Base-by-base conservation (phyloP, 2,888 invertebrate genomes). In the Mythimna lalbum region DNA sequence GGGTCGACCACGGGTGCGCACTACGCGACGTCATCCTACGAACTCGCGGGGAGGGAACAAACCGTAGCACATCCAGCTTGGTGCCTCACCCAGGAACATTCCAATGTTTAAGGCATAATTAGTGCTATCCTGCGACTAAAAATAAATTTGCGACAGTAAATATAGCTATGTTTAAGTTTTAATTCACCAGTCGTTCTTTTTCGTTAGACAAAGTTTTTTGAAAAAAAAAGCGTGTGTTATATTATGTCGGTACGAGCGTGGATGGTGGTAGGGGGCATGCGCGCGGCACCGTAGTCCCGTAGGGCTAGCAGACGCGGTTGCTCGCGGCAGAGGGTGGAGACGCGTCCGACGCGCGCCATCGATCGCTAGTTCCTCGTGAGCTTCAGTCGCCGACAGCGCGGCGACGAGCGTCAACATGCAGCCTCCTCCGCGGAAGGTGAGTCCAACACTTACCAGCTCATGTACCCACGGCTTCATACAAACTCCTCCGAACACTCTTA, bases 381-480 rank as follows among this genome's bases (percentile, higher is more conserved):
- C 56, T 64, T 72, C 57, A 60, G 73, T 74, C 53, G 73, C 85
- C 82, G 86, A 80, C 76, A 21, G 73, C 39, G 33, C 69, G 74
- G 75, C 72, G 73, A 73, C 77, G 78, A 61, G 69, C 65, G 64
- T 59, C 80, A 93, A 89, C 95, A 98, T 98, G 98, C 98, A 98
- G 97, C 98, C 98, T 90, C 98, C 98, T 89, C 98, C 98, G 93
- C 97, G 98, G 95, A 98, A 98, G 97, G 98, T 98, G 96, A 97
- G 96, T 90, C 31, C 56, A 59, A 23, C 52, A 43, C 17, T 63
- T 21, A 9, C 2, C 47, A 19, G 7, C 52, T 33, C 59, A 56
- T 31, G 12, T 7, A 53, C 57, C 39, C 63, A 39, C 59, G 4
- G 57, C 62, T 52, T 53, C 36, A 33, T 14, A 33, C 49, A 59